Evolutionary conservation across 2,888 invertebrate genomes (phyloP), one percentile per base, ranked within the genome.

Genomic region (Scaptomyza tumidula): DNA sequence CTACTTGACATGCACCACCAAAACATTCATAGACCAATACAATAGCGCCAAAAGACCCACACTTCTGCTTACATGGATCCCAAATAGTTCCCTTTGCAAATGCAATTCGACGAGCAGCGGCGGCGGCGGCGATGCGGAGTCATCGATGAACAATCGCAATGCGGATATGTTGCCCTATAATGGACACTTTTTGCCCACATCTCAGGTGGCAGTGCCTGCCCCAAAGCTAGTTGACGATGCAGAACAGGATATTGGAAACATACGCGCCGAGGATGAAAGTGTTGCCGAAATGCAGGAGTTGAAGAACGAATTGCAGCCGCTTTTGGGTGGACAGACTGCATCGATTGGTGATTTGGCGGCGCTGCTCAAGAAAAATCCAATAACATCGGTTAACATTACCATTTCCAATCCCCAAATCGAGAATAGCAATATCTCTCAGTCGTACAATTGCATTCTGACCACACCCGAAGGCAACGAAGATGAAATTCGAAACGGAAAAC

Each of bases 31-130:
- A 24, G 95, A 95, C 87, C 94, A 96, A 89, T 95, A 96, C 88
- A 96, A 96, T 85, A 95, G 95, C 70, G 94, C 95, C 0, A 95
- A 95, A 86, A 93, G 96, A 91, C 94, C 96, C 77, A 98, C 98
- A 0, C 93, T 98, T 11, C 95, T 97, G 76, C 94, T 98, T 3
- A 98, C 97, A 69, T 98, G 98, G 98, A 97, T 98, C 78, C 98
- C 98, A 0, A 98, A 98, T 91, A 95, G 96, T 2, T 97, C 97
- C 0, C 93, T 98, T 41, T 95, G 96, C 72, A 97, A 96, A 92
- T 97, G 97, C 90, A 97, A 98, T 14, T 73, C 79, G n/a, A 55
- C 60, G n/a, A 53, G 41, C 10, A 16, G 16, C 24, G 13, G 10
- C n/a, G 35, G 10, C n/a, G 33, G 10, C n/a, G 33, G 50, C 35